phyloP scores from a whole-genome alignment of 2,113 vertebrate species.

The Chloropsis hardwickii region DNA sequence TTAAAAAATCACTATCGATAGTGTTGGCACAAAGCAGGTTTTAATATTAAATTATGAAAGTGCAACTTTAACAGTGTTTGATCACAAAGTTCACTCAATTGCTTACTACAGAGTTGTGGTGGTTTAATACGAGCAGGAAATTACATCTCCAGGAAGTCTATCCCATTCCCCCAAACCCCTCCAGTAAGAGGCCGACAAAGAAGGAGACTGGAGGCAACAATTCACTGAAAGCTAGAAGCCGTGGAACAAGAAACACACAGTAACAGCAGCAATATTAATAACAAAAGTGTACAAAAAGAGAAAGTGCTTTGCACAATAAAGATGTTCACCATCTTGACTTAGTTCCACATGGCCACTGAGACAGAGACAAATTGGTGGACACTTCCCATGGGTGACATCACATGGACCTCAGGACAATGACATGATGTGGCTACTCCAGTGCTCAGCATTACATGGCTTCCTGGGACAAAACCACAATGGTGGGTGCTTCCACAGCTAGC shows the following conservation, averaged over 20 bases:
- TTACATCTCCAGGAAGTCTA: neutral
- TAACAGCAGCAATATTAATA: neutral
- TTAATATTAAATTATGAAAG: neutral
- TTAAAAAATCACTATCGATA: neutral
- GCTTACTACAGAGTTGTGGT: neutral
- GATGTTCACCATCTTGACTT: neutral
- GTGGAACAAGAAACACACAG: neutral
- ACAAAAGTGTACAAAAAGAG: neutral
- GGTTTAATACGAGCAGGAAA: neutral
- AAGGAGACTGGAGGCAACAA: neutral
- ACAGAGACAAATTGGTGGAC: neutral
- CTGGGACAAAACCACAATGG: fast-evolving
- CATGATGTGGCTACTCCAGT: neutral
- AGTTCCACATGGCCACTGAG: fast-evolving
- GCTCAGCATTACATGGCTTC: neutral
- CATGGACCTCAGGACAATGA: neutral
- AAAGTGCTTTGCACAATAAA: neutral
- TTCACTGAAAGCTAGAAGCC: neutral
- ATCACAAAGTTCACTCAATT: neutral
- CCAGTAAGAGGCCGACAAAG: neutral
- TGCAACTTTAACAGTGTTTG: neutral
- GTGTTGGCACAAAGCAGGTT: neutral
- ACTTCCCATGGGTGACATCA: neutral
- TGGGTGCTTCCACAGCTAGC: neutral
- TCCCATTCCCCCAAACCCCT: neutral